Conservation (phyloP, 2,888 invertebrate species). For the Megastigmus dorsalis region DNA sequence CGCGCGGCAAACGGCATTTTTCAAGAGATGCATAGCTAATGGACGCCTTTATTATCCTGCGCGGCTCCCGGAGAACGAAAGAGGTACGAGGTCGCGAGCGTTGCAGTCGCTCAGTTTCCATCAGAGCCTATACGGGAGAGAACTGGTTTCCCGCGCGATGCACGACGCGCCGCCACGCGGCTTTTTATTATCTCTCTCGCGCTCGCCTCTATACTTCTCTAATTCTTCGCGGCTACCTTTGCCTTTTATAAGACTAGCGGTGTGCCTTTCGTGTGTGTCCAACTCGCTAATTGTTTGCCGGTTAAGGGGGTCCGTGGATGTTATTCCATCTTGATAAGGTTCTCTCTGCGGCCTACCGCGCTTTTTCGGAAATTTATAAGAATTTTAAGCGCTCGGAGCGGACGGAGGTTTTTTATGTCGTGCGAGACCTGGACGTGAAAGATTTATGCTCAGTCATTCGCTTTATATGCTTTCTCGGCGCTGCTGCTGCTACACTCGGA, state of each 20-base stretch:
- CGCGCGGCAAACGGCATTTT: constrained; percentile 3
- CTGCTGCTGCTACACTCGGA: no score
- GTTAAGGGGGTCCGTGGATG: no score
- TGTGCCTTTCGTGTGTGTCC: no score
- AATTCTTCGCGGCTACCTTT: background rate
- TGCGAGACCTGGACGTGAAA: background rate
- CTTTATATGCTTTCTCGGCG: constrained; percentile 17
- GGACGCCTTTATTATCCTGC: constrained; percentile 36
- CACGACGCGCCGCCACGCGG: background rate
- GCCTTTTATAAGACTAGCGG: background rate
- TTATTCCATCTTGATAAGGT: no score
- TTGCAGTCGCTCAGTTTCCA: background rate
- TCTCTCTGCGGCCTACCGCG: background rate
- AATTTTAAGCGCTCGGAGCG: background rate
- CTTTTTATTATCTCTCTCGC: constrained; percentile 9
- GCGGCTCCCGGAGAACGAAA: constrained; percentile 11
- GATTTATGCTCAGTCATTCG: constrained; percentile 20
- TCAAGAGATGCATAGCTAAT: constrained; percentile 16
- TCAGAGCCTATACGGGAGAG: no score
- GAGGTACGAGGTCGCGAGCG: constrained; percentile 42
- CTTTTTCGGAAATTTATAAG: constrained; percentile 22
- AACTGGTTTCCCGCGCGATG: constrained; percentile 46
- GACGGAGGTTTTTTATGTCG: background rate
- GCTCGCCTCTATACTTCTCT: background rate
- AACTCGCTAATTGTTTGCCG: constrained; percentile 27